Evolutionary conservation across 2,888 invertebrate genomes (phyloP), one percentile per base, ranked within the genome.

Genomic region (Augochlorella aurata): DNA sequence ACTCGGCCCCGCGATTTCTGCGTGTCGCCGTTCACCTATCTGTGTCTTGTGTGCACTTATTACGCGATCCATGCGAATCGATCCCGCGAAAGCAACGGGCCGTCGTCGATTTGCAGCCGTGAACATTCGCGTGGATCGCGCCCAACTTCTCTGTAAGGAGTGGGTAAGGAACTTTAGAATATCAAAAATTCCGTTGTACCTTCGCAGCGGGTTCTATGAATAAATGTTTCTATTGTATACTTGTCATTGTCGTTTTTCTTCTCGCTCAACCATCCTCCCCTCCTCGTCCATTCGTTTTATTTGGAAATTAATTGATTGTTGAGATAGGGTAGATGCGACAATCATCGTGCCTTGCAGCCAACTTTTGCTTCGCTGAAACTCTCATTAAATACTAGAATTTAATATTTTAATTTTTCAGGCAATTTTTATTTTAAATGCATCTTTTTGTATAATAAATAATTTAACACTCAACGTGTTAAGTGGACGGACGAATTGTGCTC

Each of bases 151-250:
- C 14, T 74, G 9, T 79, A 66, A 44, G 85, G 81, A 79, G 77
- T 79, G 68, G 82, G 80, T 73, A 58, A 75, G 67, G 69, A 90
- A 90, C 82, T 88, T 87, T 90, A 90, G 87, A 89, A 89, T 90
- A 91, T 91, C 90, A 90, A 90, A 90, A 84, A 89, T 88, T 87
- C 89, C 89, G 91, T 91, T 91, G 90, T 91, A 91, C 84, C 91
- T 91, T 85, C 80, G 88, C 87, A 87, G 88, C 89, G 90, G 90
- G 90, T 87, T 90, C 90, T 91, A 91, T 89, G 85, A 92, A 92
- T 92, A 92, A 92, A 92, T 92, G 92, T 92, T 92, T 92, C 92
- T 92, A 92, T 92, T 92, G 91, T 91, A 91, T 47, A 66, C 74
- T 73, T 73, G 77, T 74, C 77, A 66, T 66, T 24, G 63, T 72